Evolutionary conservation across 2,797 vertebrate genomes (phyloP), one percentile per base, ranked within the genome.

Genomic region (Scolopax rusticola): DNA sequence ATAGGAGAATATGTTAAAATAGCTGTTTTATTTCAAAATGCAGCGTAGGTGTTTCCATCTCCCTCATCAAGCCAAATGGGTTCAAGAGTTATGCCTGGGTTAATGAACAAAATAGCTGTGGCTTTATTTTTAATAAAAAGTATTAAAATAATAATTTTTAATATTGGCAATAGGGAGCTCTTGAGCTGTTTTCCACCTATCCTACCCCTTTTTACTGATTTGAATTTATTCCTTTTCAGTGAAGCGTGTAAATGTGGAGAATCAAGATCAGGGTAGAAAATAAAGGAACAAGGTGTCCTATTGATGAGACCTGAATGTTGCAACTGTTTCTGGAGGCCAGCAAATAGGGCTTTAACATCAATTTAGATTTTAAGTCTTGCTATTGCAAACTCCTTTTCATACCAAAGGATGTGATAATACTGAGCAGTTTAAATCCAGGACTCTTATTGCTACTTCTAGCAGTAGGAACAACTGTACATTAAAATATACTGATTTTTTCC

Each of bases 31-130:
- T 3, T 76, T 18, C 21, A 51, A 70, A 79, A 54, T 51, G 7
- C 25, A n/a, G 28, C 41, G 5, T 33, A 76, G 6, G 15, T 59
- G 3, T 73, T 88, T 61, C 51, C 0, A 0, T 78, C 20, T 78
- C 5, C 70, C 7, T 61, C 16, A 11, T 59, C 19, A n/a, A 32
- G 47, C 38, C 15, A 32, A 27, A 30, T 2, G 3, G 14, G 8
- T 27, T 84, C 32, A n/a, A 32, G 57, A 56, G n/a, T 59, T 82
- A 10, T 48, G 8, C 28, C 38, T 40, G 10, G 23, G 15, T 41
- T 67, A 75, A 65, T 10, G 27, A 80, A 77, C 18, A 56, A 80
- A 77, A 74, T 30, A 64, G 2, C 23, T 18, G 45, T 71, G 21
- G 3, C 5, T 76, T 84, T 86, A 33, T 74, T 79, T 90, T 63